Evolutionary conservation across 2,797 vertebrate genomes (phyloP), one percentile per base, ranked within the genome.

Genomic region (Botia almorhae): DNA sequence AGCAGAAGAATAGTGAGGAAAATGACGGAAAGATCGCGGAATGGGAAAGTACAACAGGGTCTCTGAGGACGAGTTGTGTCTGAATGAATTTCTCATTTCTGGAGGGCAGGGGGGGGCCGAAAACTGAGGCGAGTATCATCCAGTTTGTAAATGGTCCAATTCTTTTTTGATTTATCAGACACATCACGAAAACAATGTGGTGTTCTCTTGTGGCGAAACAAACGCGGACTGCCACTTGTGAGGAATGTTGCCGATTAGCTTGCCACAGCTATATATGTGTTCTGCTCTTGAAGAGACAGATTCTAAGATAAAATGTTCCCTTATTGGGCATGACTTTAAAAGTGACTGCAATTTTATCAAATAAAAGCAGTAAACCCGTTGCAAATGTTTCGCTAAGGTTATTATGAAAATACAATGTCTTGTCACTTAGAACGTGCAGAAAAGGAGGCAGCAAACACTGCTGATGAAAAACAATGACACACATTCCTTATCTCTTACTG

Each of bases 41-140:
- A 74, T 73, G 60, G 43, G 84, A 64, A n/a, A 26, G 23, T 58
- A 74, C 39, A 46, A 17, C 26, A 51, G 26, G 46, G 33, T 48
- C 69, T 80, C 69, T 39, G 26, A 23, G 79, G 65, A 58, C 14
- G 17, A 61, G 61, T 60, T 61, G 29, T 67, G 46, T 76, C 72
- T 82, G 55, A 76, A 73, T 85, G 75, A 79, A 76, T 84, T 82
- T 83, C 67, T 76, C 39, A 83, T 85, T 83, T 81, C 70, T 79
- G 55, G 51, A 77, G 82, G 70, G 75, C 80, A 85, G 43, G 63
- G 81, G 63, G 81, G 69, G 60, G 63, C 17, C n/a, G 23, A 26
- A 79, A 74, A 85, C 74, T 33, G 70, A 61, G 76, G 33, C 53
- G 74, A 69, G 74, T 80, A 75, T 81, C 74, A 84, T 75, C 69